Evolutionary conservation across 2,888 invertebrate genomes (phyloP).

Genomic region (Vanessa cardui): DNA sequence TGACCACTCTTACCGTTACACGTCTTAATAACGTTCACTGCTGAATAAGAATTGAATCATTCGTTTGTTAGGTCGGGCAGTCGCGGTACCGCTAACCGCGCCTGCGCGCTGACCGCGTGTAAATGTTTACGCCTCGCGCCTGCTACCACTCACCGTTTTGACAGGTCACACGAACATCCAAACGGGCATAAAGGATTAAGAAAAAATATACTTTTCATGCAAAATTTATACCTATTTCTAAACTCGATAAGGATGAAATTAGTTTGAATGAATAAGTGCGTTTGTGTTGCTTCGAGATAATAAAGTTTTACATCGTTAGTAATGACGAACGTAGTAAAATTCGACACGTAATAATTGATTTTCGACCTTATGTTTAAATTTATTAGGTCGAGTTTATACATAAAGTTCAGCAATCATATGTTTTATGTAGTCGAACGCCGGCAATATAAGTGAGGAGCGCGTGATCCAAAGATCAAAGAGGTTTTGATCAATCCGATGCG

Average conservation of each 20-base stretch:
- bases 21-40: slow-evolving; percentile 10
- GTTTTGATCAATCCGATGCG: slow-evolving; percentile 69
- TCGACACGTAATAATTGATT: slow-evolving; percentile 21
- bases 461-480: slow-evolving; percentile 77
- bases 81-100: slow-evolving; percentile 36
- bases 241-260: slow-evolving; percentile 29
- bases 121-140: slow-evolving; percentile 71
- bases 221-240: slow-evolving; percentile 35
- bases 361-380: slow-evolving; percentile 16
- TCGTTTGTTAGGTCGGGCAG: slow-evolving; percentile 38
- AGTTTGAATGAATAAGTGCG: neutral
- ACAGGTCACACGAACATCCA: slow-evolving; percentile 59
- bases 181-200: slow-evolving; percentile 33
- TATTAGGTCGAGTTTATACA: slow-evolving; percentile 31
- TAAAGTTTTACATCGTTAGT: slow-evolving; percentile 17
- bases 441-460: slow-evolving; percentile 78
- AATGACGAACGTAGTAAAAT: slow-evolving; percentile 34
- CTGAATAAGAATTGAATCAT: slow-evolving; percentile 38
- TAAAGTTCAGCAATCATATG: slow-evolving; percentile 42
- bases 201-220: slow-evolving; percentile 11
- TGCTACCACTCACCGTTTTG: slow-evolving; percentile 77
- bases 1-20: slow-evolving; percentile 11
- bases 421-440: slow-evolving; percentile 58
- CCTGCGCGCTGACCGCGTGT: slow-evolving; percentile 50
- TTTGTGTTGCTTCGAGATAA: neutral